Evolutionary conservation across 2,797 vertebrate species (phyloP), one percentile per base, ranked within the genome.

Genomic region (Lerista edwardsae): DNA sequence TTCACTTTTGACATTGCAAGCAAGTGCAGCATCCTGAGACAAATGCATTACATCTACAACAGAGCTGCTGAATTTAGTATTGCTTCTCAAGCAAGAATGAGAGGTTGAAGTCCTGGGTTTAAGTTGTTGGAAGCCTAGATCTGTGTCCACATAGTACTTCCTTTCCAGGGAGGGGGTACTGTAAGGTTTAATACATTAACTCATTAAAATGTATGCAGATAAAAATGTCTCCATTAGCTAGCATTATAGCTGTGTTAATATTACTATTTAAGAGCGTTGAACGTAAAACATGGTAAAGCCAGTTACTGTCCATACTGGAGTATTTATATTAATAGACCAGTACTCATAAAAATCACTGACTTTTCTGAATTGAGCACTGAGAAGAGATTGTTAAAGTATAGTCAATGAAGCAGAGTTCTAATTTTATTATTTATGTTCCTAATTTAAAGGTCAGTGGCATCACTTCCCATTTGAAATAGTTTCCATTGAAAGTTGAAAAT

Each of bases 381-480:
- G 47, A 71, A 59, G 51, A 41, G 55, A 21, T 36, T 57, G 39
- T 12, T 31, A 34, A 57, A 68, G 4, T 77, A 79, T 77, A 55
- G 72, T 75, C 2, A 15, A 39, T 79, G 72, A 75, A 67, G 44
- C 74, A 82, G 17, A 8, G 4, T 27, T 75, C 17, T 80, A 27
- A 10, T 5, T 59, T 11, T 31, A 44, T 27, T 61, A 31, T 47
- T 84, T 31, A 47, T 41, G 75, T 88, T 72, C 55, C 11, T 69
- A 71, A 65, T 82, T 34, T 9, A 29, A 78, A 31, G 3, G 39
- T 17, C 36, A 74, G 65, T 9, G 3, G 55, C 0, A 79, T 31
- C 64, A 86, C 7, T 3, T 86, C 72, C 47, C 3, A 4, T 79
- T 89, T 80, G 27, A 75, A 27, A 84, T 88, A 71, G 71, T 73